Percentiles rank a stretch among this genome's conserved stretches.
These are phyloP conservation scores for Cassiopea andromeda DNA, from an alignment of 30 jellyfish, hydroid and myxozoan species.

Conservation along the genomic window DNA sequence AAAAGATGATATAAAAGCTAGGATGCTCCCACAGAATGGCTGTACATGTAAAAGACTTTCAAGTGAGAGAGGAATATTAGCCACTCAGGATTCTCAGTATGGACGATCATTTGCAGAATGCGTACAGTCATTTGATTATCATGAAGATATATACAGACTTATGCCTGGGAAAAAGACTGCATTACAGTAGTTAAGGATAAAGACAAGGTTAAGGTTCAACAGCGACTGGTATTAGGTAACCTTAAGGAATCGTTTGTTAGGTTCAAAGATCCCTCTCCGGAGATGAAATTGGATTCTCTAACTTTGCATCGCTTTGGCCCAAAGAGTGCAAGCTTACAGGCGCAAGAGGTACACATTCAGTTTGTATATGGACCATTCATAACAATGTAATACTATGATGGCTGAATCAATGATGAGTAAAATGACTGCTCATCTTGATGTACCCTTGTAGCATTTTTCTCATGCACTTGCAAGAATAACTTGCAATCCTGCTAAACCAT, in stretches of 20 bases:
- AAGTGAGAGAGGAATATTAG: no score
- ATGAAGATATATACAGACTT: slow-evolving; percentile 38
- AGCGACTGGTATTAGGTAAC: slow-evolving; percentile 20
- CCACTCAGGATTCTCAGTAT: no score
- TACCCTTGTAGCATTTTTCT: not conserved
- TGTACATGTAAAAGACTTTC: no score
- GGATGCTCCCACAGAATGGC: no score
- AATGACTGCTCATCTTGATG: slow-evolving; percentile 15
- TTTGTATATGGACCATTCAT: slow-evolving; percentile 63
- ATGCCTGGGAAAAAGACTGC: slow-evolving; percentile 64
- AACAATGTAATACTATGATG: slow-evolving; percentile 56
- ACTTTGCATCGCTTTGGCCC: slow-evolving; percentile 44
- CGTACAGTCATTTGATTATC: slow-evolving; percentile 6
- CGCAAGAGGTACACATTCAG: slow-evolving; percentile 29
- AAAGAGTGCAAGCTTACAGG: slow-evolving; percentile 57
- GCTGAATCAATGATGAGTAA: slow-evolving; percentile 23
- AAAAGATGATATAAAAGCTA: no score
- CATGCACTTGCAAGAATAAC: no score
- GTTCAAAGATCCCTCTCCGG: slow-evolving; percentile 3
- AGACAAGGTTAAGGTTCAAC: slow-evolving; percentile 17
- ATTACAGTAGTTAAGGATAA: slow-evolving; percentile 17
- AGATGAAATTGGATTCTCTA: slow-evolving; percentile 26
- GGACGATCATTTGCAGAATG: not conserved
- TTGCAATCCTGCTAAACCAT: no score
- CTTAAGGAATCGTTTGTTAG: slow-evolving; percentile 12